Evolutionary conservation across 92 coral and sea anemone genomes (phyloP).

Genomic region (Actinernus sp.): DNA sequence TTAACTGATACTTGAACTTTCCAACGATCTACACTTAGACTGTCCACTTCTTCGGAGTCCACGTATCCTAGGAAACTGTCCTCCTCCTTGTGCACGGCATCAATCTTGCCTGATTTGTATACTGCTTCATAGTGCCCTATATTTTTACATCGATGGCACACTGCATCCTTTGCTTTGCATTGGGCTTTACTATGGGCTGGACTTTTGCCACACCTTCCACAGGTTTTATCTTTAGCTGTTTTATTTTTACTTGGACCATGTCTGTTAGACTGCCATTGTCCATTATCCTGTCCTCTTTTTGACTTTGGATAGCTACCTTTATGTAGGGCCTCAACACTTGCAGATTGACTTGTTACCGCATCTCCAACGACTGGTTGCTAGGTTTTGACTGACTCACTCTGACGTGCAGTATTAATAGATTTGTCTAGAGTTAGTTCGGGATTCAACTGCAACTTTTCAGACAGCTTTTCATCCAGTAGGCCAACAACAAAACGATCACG

Average conservation of each 20-base stretch:
- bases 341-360: too few relatives aligned
- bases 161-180: too few relatives aligned
- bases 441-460: conserved; percentile 48
- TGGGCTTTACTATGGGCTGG: too few relatives aligned
- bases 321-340: too few relatives aligned
- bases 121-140: too few relatives aligned
- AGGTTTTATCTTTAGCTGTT: too few relatives aligned
- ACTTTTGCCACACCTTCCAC: too few relatives aligned
- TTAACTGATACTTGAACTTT: not conserved
- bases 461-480: conserved; percentile 12
- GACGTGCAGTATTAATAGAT: conserved; percentile 26
- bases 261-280: not conserved
- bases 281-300: too few relatives aligned
- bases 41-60: not conserved
- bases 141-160: too few relatives aligned
- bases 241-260: too few relatives aligned
- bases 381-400: conserved; percentile 41
- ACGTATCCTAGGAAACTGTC: not conserved
- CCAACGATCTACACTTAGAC: conserved; percentile 1
- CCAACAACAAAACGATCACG: conserved; percentile 57
- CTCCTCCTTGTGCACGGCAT: not conserved
- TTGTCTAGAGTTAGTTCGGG: conserved; percentile 61
- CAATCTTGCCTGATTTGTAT: not conserved
- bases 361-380: conserved; percentile 52
- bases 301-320: too few relatives aligned